phyloP scores from a whole-genome alignment of 2,113 vertebrate genomes.

The Bufo gargarizans region DNA sequence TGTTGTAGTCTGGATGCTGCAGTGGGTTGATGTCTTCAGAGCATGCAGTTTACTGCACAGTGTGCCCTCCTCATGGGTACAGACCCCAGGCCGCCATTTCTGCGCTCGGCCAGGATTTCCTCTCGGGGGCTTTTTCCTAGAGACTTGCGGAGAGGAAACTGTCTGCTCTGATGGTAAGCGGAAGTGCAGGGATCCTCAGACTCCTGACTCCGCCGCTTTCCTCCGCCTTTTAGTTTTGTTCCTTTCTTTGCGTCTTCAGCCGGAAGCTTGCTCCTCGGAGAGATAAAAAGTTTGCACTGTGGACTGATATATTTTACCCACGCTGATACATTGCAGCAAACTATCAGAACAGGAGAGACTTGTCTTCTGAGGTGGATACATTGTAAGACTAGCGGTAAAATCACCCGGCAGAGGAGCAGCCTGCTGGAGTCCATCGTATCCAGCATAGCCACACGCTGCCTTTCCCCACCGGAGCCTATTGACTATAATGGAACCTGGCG shows the following conservation, averaged over 20 bases:
- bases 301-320: neutral
- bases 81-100: constrained; percentile 29
- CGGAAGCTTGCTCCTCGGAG: neutral
- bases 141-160: neutral
- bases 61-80: neutral
- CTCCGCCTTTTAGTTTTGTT: no score
- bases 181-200: neutral
- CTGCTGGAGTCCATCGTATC: no score
- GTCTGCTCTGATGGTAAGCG: neutral
- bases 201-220: neutral
- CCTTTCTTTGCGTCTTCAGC: neutral
- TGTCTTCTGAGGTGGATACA: no score
- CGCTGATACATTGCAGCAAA: neutral
- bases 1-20: neutral
- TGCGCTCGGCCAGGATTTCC: constrained; percentile 70
- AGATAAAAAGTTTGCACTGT: neutral
- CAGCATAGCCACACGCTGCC: no score
- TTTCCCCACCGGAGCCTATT: no score
- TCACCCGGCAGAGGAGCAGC: no score
- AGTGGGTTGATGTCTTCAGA: neutral
- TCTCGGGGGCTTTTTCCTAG: constrained; percentile 64
- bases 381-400: no score
- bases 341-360: neutral
- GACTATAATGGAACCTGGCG: no score
- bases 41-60: neutral